Percentiles rank a stretch among this genome's conserved stretches.
Evolutionary conservation across 2,797 vertebrate species (phyloP).

Genomic region (Rhynchonycteris naso): DNA sequence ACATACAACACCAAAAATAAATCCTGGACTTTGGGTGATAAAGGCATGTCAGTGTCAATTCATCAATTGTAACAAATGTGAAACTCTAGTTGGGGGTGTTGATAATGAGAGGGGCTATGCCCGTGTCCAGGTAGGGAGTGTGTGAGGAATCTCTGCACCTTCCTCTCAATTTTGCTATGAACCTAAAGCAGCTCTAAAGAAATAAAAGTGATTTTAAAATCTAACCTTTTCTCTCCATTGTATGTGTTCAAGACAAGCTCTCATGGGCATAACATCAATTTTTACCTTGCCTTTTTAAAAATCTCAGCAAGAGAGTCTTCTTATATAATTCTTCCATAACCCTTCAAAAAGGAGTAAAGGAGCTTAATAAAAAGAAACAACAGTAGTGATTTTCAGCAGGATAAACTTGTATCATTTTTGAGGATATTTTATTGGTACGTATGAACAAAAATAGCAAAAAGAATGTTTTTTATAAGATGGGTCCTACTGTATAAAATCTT

Average conservation of each 20-base stretch:
- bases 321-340: neutral
- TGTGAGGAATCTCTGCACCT: neutral
- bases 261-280: neutral
- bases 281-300: neutral
- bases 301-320: neutral
- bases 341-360: neutral
- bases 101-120: neutral
- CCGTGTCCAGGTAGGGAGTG: neutral
- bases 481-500: neutral
- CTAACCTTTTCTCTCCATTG: neutral
- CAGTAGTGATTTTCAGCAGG: conserved; percentile 13
- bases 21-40: neutral
- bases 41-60: neutral
- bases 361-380: neutral
- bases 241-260: neutral
- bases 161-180: neutral
- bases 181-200: neutral
- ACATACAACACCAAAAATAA: neutral
- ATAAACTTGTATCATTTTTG: conserved; percentile 26
- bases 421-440: neutral
- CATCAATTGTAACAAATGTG: neutral
- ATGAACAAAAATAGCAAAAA: neutral
- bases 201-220: neutral
- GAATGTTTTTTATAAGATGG: neutral
- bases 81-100: neutral